Evolutionary conservation across 1,140 invertebrate genomes (phyloP), one percentile per base, ranked within the genome.

Genomic region (Telenomus remus): DNA sequence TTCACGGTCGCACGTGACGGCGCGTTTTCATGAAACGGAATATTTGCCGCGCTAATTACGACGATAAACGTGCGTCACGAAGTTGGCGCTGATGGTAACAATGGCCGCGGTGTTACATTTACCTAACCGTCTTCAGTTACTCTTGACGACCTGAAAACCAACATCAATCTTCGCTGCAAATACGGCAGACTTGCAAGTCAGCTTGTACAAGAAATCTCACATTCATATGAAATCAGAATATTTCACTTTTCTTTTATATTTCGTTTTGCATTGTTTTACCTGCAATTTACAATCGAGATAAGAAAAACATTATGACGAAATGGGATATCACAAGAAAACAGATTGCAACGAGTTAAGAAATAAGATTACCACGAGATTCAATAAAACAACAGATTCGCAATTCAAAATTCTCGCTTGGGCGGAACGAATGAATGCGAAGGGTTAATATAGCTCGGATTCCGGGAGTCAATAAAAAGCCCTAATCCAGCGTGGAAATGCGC

Each of bases 11-110:
- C 43, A 15, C 34, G 53, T 13, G 51, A 57, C 14, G 3, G 6
- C 4, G 15, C 33, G 43, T 57, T 15, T 63, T 43, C 42, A 33
- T 47, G 43, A 63, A 66, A 66, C 56, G 56, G 35, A 63, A 76
- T 66, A 71, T 68, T 63, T 60, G 74, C 60, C 54, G 66, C 46
- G 19, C 63, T 59, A 71, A 59, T 71, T 76, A 70, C 56, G 19
- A 13, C 50, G 66, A 65, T 66, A 48, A 61, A 37, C 46, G 55
- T 57, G 61, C 66, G 66, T 76, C 66, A 70, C 42, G 59, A 64
- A 64, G 49, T 69, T 53, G 3, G 9, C 37, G 37, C n/a, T 9
- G 37, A 39, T n/a, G 37, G 57, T 51, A 68, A 74, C 57, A 74
- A 63, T 57, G 54, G 53, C 48, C 37, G 57, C 54, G 46, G 15